phyloP scores from a whole-genome alignment of 2,888 invertebrate genomes.

The Craniophora ligustri region DNA sequence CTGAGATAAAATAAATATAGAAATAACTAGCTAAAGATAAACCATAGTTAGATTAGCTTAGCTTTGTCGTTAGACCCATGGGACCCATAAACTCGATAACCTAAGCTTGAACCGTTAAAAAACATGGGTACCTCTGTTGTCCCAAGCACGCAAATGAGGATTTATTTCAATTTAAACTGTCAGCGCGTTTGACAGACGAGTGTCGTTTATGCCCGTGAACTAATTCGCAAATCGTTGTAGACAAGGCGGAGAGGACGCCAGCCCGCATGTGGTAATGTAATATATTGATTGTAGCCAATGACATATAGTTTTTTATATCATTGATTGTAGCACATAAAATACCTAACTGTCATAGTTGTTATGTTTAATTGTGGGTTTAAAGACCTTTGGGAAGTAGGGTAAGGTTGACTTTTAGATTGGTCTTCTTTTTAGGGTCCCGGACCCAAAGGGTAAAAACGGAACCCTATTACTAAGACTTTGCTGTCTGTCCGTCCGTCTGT shows the following conservation, averaged over 20 bases:
- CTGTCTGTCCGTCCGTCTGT: too few species aligned
- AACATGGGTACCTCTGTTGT: conserved; percentile 12
- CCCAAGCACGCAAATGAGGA: not conserved
- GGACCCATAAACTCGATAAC: too few species aligned
- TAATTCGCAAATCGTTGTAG: conserved; percentile 43
- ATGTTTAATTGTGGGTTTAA: conserved; percentile 5
- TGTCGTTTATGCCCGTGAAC: conserved; percentile 27
- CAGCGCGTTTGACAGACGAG: conserved; percentile 1
- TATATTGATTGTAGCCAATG: not conserved
- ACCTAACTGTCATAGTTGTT: too few species aligned
- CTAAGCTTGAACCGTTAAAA: not conserved
- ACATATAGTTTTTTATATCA: not conserved
- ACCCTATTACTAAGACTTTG: too few species aligned
- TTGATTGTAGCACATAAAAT: too few species aligned
- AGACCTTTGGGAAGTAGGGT: not conserved
- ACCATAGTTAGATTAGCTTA: too few species aligned
- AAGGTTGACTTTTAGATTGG: too few species aligned
- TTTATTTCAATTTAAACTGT: conserved; percentile 17
- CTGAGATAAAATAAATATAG: too few species aligned
- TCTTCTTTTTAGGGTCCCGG: too few species aligned
- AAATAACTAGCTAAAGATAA: too few species aligned
- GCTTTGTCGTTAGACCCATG: too few species aligned
- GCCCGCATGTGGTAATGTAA: not conserved
- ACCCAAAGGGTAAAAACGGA: too few species aligned
- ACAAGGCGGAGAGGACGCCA: conserved; percentile 11